Evolutionary conservation across 1,140 invertebrate species (phyloP).

Genomic region (Lucilia sericata): DNA sequence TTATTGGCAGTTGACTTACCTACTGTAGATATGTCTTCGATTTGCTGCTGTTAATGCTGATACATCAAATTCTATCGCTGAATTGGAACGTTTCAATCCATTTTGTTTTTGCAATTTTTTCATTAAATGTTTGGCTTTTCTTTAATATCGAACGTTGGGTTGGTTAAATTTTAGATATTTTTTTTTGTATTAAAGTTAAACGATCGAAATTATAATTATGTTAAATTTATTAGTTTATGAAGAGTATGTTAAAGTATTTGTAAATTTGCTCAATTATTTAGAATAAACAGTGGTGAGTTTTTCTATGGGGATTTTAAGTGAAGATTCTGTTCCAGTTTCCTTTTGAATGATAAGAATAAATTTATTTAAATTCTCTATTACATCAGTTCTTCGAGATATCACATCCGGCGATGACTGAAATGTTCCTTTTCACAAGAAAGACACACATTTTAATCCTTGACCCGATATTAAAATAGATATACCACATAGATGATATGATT

Average conservation of each 20-base stretch:
- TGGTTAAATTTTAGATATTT: background rate
- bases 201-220: slow-evolving; percentile 5
- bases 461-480: no score
- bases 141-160: slow-evolving; percentile 41
- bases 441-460: no score
- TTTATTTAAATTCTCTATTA: no score
- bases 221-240: slow-evolving; percentile 24
- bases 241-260: background rate
- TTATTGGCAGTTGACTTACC: slow-evolving; percentile 56
- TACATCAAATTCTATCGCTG: slow-evolving; percentile 79
- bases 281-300: no score
- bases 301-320: background rate
- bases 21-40: slow-evolving; percentile 69
- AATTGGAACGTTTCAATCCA: slow-evolving; percentile 74
- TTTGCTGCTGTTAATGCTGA: slow-evolving; percentile 75
- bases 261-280: no score
- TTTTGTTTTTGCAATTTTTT: slow-evolving; percentile 67
- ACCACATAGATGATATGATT: no score
- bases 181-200: background rate
- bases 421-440: no score
- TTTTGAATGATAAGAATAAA: no score
- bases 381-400: no score
- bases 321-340: no score
- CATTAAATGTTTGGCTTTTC: slow-evolving; percentile 66
- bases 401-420: no score